Evolutionary conservation across 1,140 invertebrate genomes (phyloP).

Genomic region (Zaprionus davidi): DNA sequence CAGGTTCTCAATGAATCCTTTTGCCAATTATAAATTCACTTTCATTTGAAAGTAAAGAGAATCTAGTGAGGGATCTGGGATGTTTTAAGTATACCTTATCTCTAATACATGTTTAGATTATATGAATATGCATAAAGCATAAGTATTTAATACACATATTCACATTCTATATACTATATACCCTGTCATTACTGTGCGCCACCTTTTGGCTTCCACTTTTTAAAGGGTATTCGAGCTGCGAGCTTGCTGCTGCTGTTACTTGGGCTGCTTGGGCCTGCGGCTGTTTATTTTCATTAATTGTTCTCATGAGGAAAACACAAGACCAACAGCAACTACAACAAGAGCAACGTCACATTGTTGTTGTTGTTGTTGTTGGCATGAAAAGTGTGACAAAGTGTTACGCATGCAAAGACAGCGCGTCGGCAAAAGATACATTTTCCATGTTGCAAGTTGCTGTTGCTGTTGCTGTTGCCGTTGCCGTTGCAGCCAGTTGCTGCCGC

Average conservation of each 20-base stretch:
- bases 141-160: no score
- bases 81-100: no score
- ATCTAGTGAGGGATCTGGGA: no score
- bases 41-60: neutral
- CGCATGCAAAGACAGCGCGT: slow-evolving; percentile 73
- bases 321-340: slow-evolving; percentile 55
- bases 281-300: slow-evolving; percentile 83
- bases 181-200: neutral
- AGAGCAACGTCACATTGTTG: slow-evolving; percentile 30
- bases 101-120: no score
- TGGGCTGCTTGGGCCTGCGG: slow-evolving; percentile 61
- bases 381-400: slow-evolving; percentile 83
- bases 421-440: slow-evolving; percentile 78
- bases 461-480: slow-evolving; percentile 43
- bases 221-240: slow-evolving; percentile 16
- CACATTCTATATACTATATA: neutral
- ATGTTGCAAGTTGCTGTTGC: slow-evolving; percentile 43
- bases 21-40: neutral
- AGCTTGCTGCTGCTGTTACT: slow-evolving; percentile 37
- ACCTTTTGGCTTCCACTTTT: neutral
- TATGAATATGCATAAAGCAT: no score
- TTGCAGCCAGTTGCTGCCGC: slow-evolving; percentile 39
- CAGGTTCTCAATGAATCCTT: neutral
- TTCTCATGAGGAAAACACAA: slow-evolving; percentile 75
- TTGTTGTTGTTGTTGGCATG: slow-evolving; percentile 56